Conservation (phyloP, 2,113 vertebrate species). For the Chrysemys picta region DNA sequence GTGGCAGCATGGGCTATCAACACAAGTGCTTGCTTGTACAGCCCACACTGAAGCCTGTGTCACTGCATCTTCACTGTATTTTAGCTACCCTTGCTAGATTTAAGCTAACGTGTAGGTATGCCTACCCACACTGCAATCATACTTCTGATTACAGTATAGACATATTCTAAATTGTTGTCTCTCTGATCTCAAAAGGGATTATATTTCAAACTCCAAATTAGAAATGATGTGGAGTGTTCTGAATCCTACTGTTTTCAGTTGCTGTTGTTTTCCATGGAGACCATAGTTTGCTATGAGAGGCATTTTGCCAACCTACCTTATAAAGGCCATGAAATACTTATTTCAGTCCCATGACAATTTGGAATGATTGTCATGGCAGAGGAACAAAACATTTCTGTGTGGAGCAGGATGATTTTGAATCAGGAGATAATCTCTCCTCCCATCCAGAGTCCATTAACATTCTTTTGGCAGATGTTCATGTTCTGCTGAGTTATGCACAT, state of each 20-base stretch:
- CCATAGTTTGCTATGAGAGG: constrained; percentile 5
- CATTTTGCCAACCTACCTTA: not conserved
- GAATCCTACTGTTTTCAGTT: not conserved
- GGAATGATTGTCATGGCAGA: not conserved
- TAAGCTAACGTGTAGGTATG: not conserved
- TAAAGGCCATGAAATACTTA: not conserved
- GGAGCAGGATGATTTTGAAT: constrained; percentile 2
- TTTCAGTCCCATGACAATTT: not conserved
- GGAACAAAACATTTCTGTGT: not conserved
- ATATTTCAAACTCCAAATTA: not conserved
- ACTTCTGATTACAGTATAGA: not conserved
- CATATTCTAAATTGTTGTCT: not conserved
- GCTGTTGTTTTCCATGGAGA: not conserved
- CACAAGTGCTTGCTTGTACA: not conserved
- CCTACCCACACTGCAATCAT: not conserved
- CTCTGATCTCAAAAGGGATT: not conserved
- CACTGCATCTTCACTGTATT: not conserved
- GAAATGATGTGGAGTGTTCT: not conserved
- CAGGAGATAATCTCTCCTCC: not conserved
- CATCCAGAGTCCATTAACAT: not conserved
- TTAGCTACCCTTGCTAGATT: not conserved
- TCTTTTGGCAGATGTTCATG: not conserved
- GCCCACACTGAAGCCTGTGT: not conserved
- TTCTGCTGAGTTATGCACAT: not conserved
- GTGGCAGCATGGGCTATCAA: not conserved